Base-by-base conservation (phyloP, 1,140 invertebrate genomes). In the Drosophila gunungcola region DNA sequence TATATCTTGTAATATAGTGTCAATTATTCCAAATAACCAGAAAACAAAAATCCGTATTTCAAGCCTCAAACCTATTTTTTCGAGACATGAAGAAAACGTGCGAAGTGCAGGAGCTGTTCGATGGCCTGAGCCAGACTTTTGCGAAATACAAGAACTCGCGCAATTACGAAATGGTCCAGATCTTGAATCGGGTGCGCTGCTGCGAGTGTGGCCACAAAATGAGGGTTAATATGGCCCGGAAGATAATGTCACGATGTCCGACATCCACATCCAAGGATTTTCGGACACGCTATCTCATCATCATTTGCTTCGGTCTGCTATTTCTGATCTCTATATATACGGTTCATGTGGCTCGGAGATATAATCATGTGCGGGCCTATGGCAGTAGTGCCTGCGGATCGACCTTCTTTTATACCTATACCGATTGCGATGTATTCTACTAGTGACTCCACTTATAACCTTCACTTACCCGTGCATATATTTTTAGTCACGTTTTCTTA, bases 361-460 rank as follows among this genome's bases (percentile, higher is more conserved):
- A 55, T 5, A 89, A 88, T 45, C 56, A 45, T 4, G 29, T 36
- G 0, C 48, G 39, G 4, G 34, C 53, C 16, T 62, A 73, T 10
- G 83, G 83, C 12, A 70, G 12, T 25, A 45, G 53, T 3, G 65
- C 75, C 21, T 88, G 83, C 32, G 73, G 45, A 25, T 49, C 53
- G 5, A 64, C 53, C 1, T 70, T 83, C 1, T 77, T 83, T 4
- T 89, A 67, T 6, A 60, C 21, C 13, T 36, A 36, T 36, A 51
- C 16, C 5, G 67, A 83, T n/a, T 88, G 83, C 12, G 72, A 83
- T n/a, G 63, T 85, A 11, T 25, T 43, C 9, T 57, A 29, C 45
- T 75, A 36, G 32, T 29, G 29, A 9, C 13, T n/a, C 1, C 10
- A 12, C 6, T 4, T 21, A 0, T 10, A 10, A 16, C 3, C 3